Conservation (phyloP, 1,140 invertebrate genomes). For the Lysiphlebus fabarum region DNA sequence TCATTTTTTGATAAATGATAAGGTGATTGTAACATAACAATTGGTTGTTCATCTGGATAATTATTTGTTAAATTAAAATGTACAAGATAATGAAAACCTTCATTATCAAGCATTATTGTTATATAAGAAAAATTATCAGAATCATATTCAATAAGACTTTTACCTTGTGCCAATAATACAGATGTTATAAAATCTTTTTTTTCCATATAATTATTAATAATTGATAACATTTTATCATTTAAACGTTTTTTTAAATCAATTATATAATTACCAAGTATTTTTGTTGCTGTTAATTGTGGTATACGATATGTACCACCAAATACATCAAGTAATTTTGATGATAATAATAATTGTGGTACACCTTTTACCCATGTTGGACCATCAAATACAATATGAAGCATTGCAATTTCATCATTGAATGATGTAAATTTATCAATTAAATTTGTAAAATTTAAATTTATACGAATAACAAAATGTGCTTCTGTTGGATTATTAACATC, state of each 20-base stretch:
- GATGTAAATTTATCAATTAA: conserved; percentile 31
- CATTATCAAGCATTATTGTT: conserved; percentile 27
- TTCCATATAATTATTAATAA: conserved; percentile 24
- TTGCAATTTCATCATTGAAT: conserved; percentile 31
- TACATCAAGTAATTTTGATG: conserved; percentile 42
- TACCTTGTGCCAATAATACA: conserved; percentile 13
- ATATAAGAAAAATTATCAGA: conserved; percentile 30
- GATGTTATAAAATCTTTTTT: conserved; percentile 31
- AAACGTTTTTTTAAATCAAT: conserved; percentile 55
- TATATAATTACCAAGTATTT: conserved; percentile 59
- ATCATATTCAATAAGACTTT: conserved; percentile 39
- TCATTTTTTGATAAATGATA: conserved; percentile 32
- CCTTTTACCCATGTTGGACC: conserved; percentile 36
- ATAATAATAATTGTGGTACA: conserved; percentile 37
- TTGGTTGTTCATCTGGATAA: conserved; percentile 39
- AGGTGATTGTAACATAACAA: conserved; percentile 33
- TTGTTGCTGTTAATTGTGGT: conserved; percentile 43
- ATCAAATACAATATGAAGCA: conserved; percentile 40
- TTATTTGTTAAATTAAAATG: conserved; percentile 31
- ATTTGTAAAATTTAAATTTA: conserved; percentile 41
- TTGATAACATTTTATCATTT: conserved; percentile 47
- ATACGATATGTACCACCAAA: conserved; percentile 35
- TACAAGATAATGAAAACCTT: conserved; percentile 34
- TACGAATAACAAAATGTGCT: conserved; percentile 40
- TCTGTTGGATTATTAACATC: conserved; percentile 32